phyloP scores from a whole-genome alignment of 2,113 vertebrate genomes.

The Clarias batrachus region DNA sequence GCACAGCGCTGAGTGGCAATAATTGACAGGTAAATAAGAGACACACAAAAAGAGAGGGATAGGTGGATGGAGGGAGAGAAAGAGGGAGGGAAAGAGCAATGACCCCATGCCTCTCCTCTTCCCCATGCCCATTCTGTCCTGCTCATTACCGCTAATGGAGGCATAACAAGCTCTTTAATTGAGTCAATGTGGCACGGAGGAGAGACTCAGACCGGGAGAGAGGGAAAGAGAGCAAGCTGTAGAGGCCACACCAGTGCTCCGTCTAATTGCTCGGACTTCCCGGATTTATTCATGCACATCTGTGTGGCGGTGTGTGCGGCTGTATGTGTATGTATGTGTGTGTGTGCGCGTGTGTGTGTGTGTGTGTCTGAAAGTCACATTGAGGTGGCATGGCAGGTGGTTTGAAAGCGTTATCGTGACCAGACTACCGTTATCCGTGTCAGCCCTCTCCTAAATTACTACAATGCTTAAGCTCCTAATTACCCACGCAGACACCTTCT shows the following conservation, averaged over 20 bases:
- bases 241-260: slow-evolving; percentile 51
- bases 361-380: slow-evolving; percentile 47
- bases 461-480: slow-evolving; percentile 43
- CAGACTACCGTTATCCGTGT: slow-evolving; percentile 43
- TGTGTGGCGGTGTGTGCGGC: slow-evolving; percentile 15
- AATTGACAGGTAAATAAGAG: slow-evolving; percentile 76
- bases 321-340: slow-evolving; percentile 24
- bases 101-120: slow-evolving; percentile 65
- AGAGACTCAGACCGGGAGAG: slow-evolving; percentile 33
- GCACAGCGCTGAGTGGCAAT: slow-evolving; percentile 45
- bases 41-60: slow-evolving; percentile 49
- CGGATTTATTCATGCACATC: slow-evolving; percentile 56
- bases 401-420: slow-evolving; percentile 47
- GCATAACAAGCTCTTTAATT: slow-evolving; percentile 86
- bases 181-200: slow-evolving; percentile 71
- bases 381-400: slow-evolving; percentile 50
- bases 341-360: slow-evolving; percentile 29
- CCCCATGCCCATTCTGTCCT: slow-evolving; percentile 49
- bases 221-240: slow-evolving; percentile 3
- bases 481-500: slow-evolving; percentile 22
- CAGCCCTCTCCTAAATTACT: slow-evolving; percentile 47
- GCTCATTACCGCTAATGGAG: slow-evolving; percentile 88
- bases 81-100: slow-evolving; percentile 62
- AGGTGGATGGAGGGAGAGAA: slow-evolving; percentile 62
- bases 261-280: slow-evolving; percentile 55